Evolutionary conservation across 37 sponge, comb jelly and placozoan species (phyloP).

Genomic region (Petrosia ficiformis): DNA sequence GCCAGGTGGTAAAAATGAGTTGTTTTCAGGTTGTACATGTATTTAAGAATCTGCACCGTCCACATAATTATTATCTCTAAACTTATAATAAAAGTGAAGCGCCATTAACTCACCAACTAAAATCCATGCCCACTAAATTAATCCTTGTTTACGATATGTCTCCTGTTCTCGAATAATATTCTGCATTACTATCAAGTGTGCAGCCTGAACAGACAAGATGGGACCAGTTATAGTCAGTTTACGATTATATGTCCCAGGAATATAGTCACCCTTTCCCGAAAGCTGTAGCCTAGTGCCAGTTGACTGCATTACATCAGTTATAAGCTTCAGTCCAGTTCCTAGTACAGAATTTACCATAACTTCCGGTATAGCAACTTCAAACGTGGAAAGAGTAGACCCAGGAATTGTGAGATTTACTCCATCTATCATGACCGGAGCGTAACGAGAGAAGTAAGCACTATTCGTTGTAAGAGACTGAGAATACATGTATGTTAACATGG

Average conservation of each 20-base stretch:
- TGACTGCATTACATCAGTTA: constrained; percentile 56
- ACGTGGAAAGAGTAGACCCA: constrained; percentile 70
- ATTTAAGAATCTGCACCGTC: too few species aligned
- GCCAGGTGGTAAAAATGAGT: too few species aligned
- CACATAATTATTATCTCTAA: too few species aligned
- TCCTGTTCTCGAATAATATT: constrained; percentile 66
- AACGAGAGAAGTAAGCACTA: constrained; percentile 22
- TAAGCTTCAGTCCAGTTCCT: constrained; percentile 51
- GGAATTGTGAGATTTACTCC: constrained; percentile 63
- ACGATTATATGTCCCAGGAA: constrained; percentile 83
- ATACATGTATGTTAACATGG: constrained; percentile 41
- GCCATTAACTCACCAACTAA: too few species aligned
- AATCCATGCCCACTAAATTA: neutral
- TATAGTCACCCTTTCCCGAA: constrained; percentile 75
- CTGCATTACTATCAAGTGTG: constrained; percentile 75
- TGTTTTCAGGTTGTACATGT: too few species aligned
- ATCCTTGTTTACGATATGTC: constrained; percentile 40
- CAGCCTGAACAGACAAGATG: constrained; percentile 62
- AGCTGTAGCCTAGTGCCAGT: constrained; percentile 58
- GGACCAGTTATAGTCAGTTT: constrained; percentile 75
- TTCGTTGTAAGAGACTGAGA: constrained; percentile 46
- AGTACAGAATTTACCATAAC: constrained; percentile 52
- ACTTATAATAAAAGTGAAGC: too few species aligned
- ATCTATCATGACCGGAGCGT: constrained; percentile 51
- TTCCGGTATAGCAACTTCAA: constrained; percentile 81